Conservation (phyloP, 2,888 invertebrate species). For the Diachrysia chrysitis region DNA sequence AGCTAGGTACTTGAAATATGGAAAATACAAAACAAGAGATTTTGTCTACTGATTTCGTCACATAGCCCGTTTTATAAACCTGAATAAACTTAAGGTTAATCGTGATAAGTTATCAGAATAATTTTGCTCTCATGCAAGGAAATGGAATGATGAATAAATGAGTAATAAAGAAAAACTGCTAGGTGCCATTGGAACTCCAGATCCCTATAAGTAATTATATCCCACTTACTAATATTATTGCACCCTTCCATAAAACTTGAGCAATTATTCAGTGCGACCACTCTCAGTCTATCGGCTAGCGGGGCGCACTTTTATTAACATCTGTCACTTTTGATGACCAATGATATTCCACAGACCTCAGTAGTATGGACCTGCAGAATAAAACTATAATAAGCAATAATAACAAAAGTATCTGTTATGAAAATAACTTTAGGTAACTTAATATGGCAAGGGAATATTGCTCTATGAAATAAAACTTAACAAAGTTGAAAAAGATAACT, state of each 20-base stretch:
- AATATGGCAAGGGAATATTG: too few species aligned
- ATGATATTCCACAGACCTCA: conserved; percentile 2
- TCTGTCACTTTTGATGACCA: conserved; percentile 54
- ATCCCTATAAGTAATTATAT: conserved; percentile 38
- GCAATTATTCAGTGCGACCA: conserved; percentile 53
- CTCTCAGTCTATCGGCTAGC: conserved; percentile 30
- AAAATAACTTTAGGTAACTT: too few species aligned
- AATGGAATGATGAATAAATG: too few species aligned
- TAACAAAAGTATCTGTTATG: too few species aligned
- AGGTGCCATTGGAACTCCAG: background rate
- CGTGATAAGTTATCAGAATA: too few species aligned
- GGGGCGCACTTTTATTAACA: conserved; percentile 54
- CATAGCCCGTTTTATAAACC: background rate
- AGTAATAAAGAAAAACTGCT: too few species aligned
- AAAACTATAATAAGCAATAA: too few species aligned
- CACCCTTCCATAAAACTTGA: conserved; percentile 43
- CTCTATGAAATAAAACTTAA: too few species aligned
- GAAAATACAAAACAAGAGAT: background rate
- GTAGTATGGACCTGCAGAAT: background rate
- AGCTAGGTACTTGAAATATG: background rate
- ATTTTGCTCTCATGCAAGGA: too few species aligned
- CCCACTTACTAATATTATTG: conserved; percentile 47
- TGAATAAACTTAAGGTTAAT: too few species aligned
- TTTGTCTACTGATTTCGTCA: background rate
- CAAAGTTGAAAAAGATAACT: too few species aligned